These are phyloP conservation scores for Steinernema scapterisci DNA, from an alignment of 2,888 invertebrate species.

Conservation along the genomic window DNA sequence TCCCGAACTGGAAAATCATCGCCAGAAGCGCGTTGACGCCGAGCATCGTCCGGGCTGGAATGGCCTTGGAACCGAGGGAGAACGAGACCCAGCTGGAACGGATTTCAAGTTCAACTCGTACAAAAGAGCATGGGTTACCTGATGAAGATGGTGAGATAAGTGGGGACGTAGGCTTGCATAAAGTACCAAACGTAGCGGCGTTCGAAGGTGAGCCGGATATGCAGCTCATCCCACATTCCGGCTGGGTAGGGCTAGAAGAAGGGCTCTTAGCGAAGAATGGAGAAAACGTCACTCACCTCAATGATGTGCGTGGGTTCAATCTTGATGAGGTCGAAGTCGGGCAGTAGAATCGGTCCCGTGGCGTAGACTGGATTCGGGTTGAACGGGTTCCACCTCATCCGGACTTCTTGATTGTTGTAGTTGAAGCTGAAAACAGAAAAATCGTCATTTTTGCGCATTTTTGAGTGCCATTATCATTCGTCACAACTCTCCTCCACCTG, in stretches of 20 bases:
- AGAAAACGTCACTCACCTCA: slow-evolving; percentile 34
- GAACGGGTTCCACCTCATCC: slow-evolving; percentile 60
- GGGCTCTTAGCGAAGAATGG: not conserved
- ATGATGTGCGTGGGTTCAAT: slow-evolving; percentile 45
- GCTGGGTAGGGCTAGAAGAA: slow-evolving; percentile 58
- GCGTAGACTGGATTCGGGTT: slow-evolving; percentile 46
- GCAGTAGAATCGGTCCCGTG: slow-evolving; percentile 57
- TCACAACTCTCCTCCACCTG: slow-evolving; percentile 33
- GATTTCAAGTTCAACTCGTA: not conserved
- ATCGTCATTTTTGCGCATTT: no score
- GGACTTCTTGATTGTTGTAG: slow-evolving; percentile 67
- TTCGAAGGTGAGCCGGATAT: slow-evolving; percentile 61
- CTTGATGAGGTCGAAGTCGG: slow-evolving; percentile 63
- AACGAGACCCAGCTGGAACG: slow-evolving; percentile 65
- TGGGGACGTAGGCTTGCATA: slow-evolving; percentile 67
- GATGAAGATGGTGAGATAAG: slow-evolving; percentile 66
- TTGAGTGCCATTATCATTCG: no score
- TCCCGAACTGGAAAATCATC: slow-evolving; percentile 64
- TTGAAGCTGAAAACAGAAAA: slow-evolving; percentile 63
- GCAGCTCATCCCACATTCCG: slow-evolving; percentile 67
- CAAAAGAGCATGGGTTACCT: slow-evolving; percentile 42
- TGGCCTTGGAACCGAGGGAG: slow-evolving; percentile 63
- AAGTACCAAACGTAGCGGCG: slow-evolving; percentile 62
- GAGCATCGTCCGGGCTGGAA: slow-evolving; percentile 65
- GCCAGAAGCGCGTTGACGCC: slow-evolving; percentile 63